Conservation (phyloP, 2,113 vertebrate species). For the Tricholaema leucomelas region DNA sequence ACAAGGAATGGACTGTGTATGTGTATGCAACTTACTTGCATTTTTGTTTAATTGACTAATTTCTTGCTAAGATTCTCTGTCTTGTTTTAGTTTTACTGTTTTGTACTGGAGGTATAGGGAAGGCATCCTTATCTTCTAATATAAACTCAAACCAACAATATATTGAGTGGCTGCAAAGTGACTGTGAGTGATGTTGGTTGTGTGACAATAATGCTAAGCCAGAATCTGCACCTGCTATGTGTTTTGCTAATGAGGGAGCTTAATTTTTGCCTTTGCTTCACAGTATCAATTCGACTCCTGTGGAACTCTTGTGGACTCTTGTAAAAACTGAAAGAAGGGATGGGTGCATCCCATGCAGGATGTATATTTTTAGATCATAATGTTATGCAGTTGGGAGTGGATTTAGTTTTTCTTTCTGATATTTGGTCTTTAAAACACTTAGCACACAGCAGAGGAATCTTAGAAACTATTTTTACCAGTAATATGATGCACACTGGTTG, state of each 20-base stretch:
- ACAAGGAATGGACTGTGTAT: not conserved
- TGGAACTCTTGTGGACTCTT: no score
- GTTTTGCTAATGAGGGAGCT: not conserved
- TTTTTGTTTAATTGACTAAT: not conserved
- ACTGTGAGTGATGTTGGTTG: not conserved
- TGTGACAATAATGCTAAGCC: not conserved
- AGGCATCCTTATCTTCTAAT: not conserved
- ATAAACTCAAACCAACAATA: not conserved
- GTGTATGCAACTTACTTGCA: not conserved
- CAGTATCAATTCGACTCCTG: not conserved
- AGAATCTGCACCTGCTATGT: not conserved
- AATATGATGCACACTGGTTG: not conserved
- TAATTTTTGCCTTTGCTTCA: not conserved
- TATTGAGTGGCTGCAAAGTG: not conserved
- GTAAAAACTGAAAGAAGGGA: not conserved
- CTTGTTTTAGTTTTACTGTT: not conserved
- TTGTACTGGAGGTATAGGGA: not conserved
- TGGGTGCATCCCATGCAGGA: not conserved
- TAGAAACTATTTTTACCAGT: not conserved
- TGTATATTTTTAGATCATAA: not conserved
- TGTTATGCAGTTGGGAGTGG: not conserved
- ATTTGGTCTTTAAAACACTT: not conserved
- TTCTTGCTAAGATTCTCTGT: not conserved
- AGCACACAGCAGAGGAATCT: not conserved
- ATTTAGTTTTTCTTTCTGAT: not conserved